phyloP scores from a whole-genome alignment of 2,888 invertebrate genomes.

The Melieria picta region DNA sequence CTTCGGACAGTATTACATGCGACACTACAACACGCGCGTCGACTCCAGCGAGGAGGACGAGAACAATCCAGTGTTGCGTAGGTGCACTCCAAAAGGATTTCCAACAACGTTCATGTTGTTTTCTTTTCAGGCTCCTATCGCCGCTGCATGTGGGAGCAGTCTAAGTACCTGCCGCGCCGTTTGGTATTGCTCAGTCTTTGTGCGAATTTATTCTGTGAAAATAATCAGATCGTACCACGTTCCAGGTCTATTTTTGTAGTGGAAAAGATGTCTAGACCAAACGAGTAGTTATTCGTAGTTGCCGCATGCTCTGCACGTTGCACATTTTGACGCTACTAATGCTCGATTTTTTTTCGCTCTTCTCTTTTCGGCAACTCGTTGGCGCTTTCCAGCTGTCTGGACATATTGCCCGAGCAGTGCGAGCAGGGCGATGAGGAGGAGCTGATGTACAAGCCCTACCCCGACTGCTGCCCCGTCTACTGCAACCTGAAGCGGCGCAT shows the following conservation, averaged over 20 bases:
- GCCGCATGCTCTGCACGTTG: background rate
- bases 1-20: conserved; percentile 60
- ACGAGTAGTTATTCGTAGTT: conserved; percentile 58
- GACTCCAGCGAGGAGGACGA: conserved; percentile 51
- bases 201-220: conserved; percentile 63
- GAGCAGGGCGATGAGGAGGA: conserved; percentile 64
- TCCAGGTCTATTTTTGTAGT: conserved; percentile 66
- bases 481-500: conserved; percentile 63
- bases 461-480: conserved; percentile 63
- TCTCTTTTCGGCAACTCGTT: conserved; percentile 24
- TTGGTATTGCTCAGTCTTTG: conserved; percentile 61
- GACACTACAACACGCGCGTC: conserved; percentile 55
- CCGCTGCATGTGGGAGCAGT: conserved; percentile 65
- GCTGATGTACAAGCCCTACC: conserved; percentile 63
- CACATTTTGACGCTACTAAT: conserved; percentile 20
- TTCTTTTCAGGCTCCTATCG: conserved; percentile 58
- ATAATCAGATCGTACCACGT: conserved; percentile 61
- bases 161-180: conserved; percentile 61
- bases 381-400: conserved; percentile 55
- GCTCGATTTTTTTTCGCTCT: background rate
- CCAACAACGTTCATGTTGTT: background rate
- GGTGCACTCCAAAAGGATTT: background rate
- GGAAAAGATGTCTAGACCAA: conserved; percentile 64
- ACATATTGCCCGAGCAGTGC: conserved; percentile 61
- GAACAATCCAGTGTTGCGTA: conserved; percentile 49